Percentiles rank a stretch among this genome's conserved stretches.
phyloP scores from a whole-genome alignment of 2,797 vertebrate species.

The Coranthus polyacanthus region DNA sequence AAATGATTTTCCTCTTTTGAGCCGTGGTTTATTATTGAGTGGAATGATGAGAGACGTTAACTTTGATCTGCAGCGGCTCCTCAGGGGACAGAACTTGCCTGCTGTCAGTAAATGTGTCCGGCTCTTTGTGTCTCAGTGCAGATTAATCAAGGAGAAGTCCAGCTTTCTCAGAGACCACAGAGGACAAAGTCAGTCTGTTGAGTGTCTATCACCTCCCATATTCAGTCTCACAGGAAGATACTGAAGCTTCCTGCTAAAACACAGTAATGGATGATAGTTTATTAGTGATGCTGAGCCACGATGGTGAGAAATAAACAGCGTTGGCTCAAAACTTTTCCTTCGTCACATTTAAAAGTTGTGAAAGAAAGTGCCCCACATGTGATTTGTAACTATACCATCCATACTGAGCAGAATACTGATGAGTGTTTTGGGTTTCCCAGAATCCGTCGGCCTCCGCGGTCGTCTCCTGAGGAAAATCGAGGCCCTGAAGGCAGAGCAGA shows the following conservation, averaged over 20 bases:
- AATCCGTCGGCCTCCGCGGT: slow-evolving; percentile 87
- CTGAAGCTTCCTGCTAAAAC: neutral
- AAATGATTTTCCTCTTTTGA: slow-evolving; percentile 14
- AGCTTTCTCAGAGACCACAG: slow-evolving; percentile 17
- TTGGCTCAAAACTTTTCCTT: neutral
- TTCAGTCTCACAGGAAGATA: neutral
- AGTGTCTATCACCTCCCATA: slow-evolving; percentile 4
- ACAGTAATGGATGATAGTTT: neutral
- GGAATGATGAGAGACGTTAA: slow-evolving; percentile 30
- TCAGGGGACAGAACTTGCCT: neutral
- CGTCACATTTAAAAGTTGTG: neutral
- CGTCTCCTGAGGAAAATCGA: slow-evolving; percentile 87
- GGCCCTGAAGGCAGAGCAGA: slow-evolving; percentile 81
- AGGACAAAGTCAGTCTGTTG: slow-evolving; percentile 16
- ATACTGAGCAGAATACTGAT: slow-evolving; percentile 12
- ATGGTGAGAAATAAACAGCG: neutral
- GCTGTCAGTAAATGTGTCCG: slow-evolving; percentile 24
- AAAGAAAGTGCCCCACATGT: neutral
- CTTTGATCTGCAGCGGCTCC: slow-evolving; percentile 11
- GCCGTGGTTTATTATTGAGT: slow-evolving; percentile 9
- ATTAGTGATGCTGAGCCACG: neutral
- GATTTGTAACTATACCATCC: neutral
- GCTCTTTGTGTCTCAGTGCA: slow-evolving; percentile 33
- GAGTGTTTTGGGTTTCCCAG: slow-evolving; percentile 70
- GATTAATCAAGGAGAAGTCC: slow-evolving; percentile 32